Evolutionary conservation across 2,888 invertebrate species (phyloP), one percentile per base, ranked within the genome.

Genomic region (Aporophyla lueneburgensis): DNA sequence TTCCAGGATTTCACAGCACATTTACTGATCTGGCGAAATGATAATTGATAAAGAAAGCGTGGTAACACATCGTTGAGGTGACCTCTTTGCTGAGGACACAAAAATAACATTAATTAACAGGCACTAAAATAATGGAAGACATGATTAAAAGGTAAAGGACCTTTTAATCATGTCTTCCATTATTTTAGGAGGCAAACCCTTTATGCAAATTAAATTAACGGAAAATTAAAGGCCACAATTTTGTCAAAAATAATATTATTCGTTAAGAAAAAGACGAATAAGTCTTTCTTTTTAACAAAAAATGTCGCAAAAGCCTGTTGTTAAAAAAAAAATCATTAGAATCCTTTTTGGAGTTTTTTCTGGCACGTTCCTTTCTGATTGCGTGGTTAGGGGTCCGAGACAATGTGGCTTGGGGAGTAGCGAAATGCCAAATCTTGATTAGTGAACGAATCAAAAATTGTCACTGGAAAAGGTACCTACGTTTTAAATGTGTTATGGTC

Each of bases 161-260:
- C n/a, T n/a, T n/a, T n/a, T n/a, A n/a, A n/a, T n/a, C n/a, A n/a
- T n/a, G n/a, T n/a, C n/a, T n/a, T n/a, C n/a, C n/a, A n/a, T n/a
- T n/a, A n/a, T 54, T 54, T 19, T 27, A 56, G 27, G 19, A n/a
- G 24, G 24, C 58, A 70, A 69, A 61, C 7, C 27, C 6, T 58
- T 77, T 40, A 81, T 83, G 83, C 33, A 70, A 72, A 83, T 78
- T 33, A 65, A 81, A 72, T 83, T 81, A 72, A 54, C n/a, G 21
- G 40, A 66, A 83, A 83, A 81, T 83, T 71, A 65, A 54, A 70
- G 46, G 83, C 33, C 49, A 54, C 67, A 71, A 78, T 59, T 77
- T 70, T 58, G n/a, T 33, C 5, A 70, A 72, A 77, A 61, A 66
- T 61, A 61, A 51, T 14, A 68, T 21, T 54, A 54, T 78, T 49